A percentile compares a stretch with the other conserved stretches of the same genome.
Evolutionary conservation across 2,888 invertebrate species (phyloP).

Genomic region (Amiota minor): DNA sequence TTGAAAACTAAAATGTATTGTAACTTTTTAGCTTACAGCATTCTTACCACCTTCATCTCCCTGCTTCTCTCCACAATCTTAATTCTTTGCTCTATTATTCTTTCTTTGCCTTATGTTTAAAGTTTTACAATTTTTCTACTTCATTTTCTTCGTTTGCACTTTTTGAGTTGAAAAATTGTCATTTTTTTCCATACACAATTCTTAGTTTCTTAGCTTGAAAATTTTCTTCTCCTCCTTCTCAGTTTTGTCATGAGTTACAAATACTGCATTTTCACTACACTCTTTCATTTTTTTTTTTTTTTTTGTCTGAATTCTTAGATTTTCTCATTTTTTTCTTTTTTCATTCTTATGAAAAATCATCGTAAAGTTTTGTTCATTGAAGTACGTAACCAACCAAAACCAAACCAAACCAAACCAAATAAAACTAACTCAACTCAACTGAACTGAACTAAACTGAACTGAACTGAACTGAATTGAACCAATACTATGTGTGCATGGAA

Average conservation of each 20-base stretch:
- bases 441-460: constrained; percentile 51
- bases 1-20: constrained; percentile 40
- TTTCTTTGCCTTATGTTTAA: constrained; percentile 49
- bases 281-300: background rate
- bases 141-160: constrained; percentile 40
- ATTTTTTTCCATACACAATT: constrained; percentile 40
- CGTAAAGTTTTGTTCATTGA: constrained; percentile 55
- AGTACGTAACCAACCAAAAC: constrained; percentile 51
- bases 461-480: constrained; percentile 36
- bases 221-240: constrained; percentile 40
- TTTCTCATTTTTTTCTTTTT: constrained; percentile 17
- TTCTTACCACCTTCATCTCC: background rate
- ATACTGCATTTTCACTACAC: background rate
- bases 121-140: constrained; percentile 61
- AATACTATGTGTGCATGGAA: constrained; percentile 53
- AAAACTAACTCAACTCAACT: constrained; percentile 19
- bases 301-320: background rate
- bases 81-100: background rate
- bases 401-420: constrained; percentile 48
- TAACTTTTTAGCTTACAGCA: constrained; percentile 26
- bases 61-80: background rate
- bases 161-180: constrained; percentile 43
- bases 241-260: background rate
- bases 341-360: constrained; percentile 51
- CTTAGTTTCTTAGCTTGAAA: constrained; percentile 37